Conservation (phyloP, 2,797 vertebrate genomes). For the Halcyon smyrnensis region DNA sequence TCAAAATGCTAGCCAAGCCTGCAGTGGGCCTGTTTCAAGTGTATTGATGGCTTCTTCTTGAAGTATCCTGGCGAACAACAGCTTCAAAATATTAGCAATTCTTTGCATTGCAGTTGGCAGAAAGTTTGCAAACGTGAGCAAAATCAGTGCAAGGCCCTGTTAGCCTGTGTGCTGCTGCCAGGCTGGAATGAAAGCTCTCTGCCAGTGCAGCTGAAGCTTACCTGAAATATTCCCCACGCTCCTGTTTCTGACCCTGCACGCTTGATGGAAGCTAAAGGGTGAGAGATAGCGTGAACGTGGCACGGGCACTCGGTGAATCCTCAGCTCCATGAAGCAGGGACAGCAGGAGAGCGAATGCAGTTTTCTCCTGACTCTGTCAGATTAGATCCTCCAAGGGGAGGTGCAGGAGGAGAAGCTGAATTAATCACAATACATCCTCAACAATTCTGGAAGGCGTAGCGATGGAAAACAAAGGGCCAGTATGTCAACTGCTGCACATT, state of each 20-base stretch:
- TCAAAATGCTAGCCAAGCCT: background rate
- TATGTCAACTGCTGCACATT: background rate
- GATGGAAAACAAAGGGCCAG: background rate
- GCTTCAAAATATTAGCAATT: background rate
- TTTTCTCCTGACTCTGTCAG: background rate
- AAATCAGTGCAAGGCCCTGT: background rate
- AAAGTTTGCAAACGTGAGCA: background rate
- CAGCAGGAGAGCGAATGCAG: rapidly evolving
- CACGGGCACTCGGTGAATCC: too few species aligned
- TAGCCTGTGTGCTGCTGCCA: background rate
- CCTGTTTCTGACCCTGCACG: background rate
- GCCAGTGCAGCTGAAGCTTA: background rate
- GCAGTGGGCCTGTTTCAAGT: background rate
- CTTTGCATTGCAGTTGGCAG: background rate
- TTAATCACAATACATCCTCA: background rate
- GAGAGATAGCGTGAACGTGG: rapidly evolving
- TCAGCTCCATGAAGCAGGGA: too few species aligned
- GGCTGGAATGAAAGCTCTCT: background rate
- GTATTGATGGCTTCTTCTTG: background rate
- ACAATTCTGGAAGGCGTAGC: background rate
- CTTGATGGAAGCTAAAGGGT: background rate
- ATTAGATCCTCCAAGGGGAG: background rate
- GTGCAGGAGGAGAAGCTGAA: background rate
- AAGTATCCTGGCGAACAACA: background rate
- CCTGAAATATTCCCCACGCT: background rate